These are phyloP conservation scores for Melanotaenia duboulayi DNA, from an alignment of 2,113 vertebrate species.

Conservation along the genomic window DNA sequence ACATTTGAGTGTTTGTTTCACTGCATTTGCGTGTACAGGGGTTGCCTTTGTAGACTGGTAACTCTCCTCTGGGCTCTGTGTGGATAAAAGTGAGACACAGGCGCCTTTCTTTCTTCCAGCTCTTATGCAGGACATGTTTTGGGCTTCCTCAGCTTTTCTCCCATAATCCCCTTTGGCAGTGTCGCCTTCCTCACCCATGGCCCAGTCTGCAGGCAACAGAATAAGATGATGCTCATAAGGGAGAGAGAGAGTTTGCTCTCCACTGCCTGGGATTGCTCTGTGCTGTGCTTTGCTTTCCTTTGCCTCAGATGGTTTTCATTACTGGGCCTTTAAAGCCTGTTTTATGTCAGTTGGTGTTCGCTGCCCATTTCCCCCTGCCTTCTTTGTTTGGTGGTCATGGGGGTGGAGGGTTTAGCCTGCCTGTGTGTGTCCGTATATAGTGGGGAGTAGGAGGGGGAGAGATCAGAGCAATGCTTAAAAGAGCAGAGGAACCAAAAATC, in stretches of 20 bases:
- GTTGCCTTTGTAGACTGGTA: constrained; percentile 54
- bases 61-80: constrained; percentile 46
- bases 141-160: constrained; percentile 60
- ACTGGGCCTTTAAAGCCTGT: constrained; percentile 82
- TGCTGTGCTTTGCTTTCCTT: constrained; percentile 59
- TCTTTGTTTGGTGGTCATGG: constrained; percentile 72
- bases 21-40: constrained; percentile 56
- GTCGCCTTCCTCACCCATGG: constrained; percentile 39
- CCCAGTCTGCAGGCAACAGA: constrained; percentile 60
- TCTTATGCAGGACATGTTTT: constrained; percentile 65
- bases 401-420: constrained; percentile 54
- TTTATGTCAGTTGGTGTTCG: constrained; percentile 82
- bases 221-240: constrained; percentile 48
- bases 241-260: constrained; percentile 42
- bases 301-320: constrained; percentile 86
- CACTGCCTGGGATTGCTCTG: constrained; percentile 29
- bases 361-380: constrained; percentile 71
- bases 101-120: constrained; percentile 62
- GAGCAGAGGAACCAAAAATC: constrained; percentile 42
- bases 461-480: constrained; percentile 36
- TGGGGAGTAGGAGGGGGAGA: constrained; percentile 42
- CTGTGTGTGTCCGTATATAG: constrained; percentile 58
- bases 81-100: constrained; percentile 49
- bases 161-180: constrained; percentile 67
- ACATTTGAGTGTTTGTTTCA: constrained; percentile 65